These are phyloP conservation scores for Nomada lathburiana DNA, from an alignment of 2,888 invertebrate species.

Conservation along the genomic window DNA sequence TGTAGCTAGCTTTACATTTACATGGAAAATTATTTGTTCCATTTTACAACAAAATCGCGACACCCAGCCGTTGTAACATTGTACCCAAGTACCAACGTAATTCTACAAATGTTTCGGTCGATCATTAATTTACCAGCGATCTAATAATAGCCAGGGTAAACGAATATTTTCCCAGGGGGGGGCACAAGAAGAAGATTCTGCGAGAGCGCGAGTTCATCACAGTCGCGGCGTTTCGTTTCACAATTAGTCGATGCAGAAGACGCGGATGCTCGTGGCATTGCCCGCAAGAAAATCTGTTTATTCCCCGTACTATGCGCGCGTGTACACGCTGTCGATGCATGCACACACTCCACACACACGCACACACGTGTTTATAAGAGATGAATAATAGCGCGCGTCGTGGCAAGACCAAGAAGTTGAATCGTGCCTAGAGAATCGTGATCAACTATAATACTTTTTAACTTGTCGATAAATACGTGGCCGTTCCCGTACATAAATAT, in stretches of 20 bases:
- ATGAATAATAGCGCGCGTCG: constrained; percentile 19
- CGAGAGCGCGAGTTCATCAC: constrained; percentile 5
- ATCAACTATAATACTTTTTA: constrained; percentile 8
- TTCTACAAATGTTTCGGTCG: neutral
- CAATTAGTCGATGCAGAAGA: constrained; percentile 20
- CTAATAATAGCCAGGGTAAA: neutral
- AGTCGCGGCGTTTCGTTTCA: constrained; percentile 11
- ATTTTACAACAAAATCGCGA: no score
- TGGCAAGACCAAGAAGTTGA: constrained; percentile 2
- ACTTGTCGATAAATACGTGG: constrained; percentile 18
- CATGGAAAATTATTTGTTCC: no score
- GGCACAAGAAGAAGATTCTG: neutral
- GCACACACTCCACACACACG: no score
- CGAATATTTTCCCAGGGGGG: neutral
- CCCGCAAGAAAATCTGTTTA: constrained; percentile 15
- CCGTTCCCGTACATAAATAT: constrained; percentile 26
- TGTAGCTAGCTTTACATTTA: no score
- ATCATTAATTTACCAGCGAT: neutral
- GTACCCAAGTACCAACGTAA: neutral
- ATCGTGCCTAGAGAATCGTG: constrained; percentile 23
- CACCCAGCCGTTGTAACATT: neutral
- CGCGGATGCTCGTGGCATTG: neutral
- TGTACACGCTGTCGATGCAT: neutral
- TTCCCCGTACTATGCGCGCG: no score
- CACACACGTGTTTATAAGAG: neutral